These are phyloP conservation scores for Carapus acus DNA, from an alignment of 2,797 vertebrate species.

Conservation along the genomic window DNA sequence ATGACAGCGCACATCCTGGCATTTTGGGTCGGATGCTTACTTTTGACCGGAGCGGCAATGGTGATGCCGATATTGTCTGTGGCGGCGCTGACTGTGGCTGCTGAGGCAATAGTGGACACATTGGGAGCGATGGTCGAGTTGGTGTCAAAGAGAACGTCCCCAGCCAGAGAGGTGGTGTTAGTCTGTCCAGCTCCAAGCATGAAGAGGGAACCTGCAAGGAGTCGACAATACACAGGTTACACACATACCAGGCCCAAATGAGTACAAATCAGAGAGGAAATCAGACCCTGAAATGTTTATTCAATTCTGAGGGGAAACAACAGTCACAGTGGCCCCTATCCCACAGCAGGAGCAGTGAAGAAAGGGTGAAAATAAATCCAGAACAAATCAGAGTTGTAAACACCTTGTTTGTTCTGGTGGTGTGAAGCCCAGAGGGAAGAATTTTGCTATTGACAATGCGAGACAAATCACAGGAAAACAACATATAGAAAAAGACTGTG, in stretches of 20 bases:
- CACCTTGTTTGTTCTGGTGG: no score
- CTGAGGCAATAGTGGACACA: conserved; percentile 21
- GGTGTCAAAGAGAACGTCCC: conserved; percentile 15
- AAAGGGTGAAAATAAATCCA: no score
- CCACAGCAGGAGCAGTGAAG: no score
- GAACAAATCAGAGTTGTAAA: no score
- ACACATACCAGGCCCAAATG: no score
- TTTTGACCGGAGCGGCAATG: conserved; percentile 49
- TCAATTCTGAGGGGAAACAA: no score
- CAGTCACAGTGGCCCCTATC: no score
- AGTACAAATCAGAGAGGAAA: no score
- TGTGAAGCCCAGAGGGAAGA: no score
- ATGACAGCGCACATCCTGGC: not conserved
- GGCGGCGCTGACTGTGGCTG: conserved; percentile 20
- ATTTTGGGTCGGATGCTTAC: conserved; percentile 47
- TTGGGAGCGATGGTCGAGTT: conserved; percentile 25
- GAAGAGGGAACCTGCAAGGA: conserved; percentile 59
- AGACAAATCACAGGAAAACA: not conserved
- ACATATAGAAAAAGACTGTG: conserved; percentile 10
- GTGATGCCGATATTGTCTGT: conserved; percentile 28
- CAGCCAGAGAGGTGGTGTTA: conserved; percentile 47
- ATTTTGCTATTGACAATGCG: no score
- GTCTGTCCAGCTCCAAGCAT: conserved; percentile 53
- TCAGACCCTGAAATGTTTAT: no score
- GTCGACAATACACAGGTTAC: conserved; percentile 7